A percentile compares a stretch with the other conserved stretches of the same genome.
These are phyloP conservation scores for Pogonomyrmex californicus DNA, from an alignment of 1,140 invertebrate species.

Conservation along the genomic window DNA sequence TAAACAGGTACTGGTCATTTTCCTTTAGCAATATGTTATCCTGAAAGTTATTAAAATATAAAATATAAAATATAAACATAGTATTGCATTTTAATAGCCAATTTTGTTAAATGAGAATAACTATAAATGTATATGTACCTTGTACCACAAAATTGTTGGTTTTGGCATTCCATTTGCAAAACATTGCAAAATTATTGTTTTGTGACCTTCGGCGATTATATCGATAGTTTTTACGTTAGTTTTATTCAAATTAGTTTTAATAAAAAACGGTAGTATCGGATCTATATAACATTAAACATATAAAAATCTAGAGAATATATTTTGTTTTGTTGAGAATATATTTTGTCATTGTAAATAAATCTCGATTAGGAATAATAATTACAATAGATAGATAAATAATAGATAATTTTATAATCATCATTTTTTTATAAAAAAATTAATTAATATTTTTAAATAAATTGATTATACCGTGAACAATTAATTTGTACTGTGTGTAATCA, in stretches of 20 bases:
- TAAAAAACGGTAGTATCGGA: constrained; percentile 44
- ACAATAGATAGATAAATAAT: not conserved
- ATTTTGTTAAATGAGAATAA: not conserved
- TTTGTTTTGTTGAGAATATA: not conserved
- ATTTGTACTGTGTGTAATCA: constrained; percentile 64
- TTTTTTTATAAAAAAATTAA: not conserved
- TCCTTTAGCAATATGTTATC: constrained; percentile 67
- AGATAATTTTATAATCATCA: not conserved
- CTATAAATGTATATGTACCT: constrained; percentile 74
- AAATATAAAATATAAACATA: constrained; percentile 20
- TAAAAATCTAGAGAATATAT: constrained; percentile 3
- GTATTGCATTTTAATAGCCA: not conserved
- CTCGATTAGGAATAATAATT: not conserved
- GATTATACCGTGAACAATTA: constrained; percentile 70
- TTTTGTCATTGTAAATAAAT: not conserved
- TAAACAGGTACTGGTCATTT: constrained; percentile 79
- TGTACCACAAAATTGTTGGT: constrained; percentile 83
- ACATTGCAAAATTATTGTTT: constrained; percentile 78
- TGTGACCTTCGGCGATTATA: constrained; percentile 64
- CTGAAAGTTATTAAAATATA: constrained; percentile 66
- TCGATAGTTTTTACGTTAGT: constrained; percentile 67
- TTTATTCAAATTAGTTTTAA: constrained; percentile 75
- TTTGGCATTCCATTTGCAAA: constrained; percentile 79
- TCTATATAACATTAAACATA: constrained; percentile 69
- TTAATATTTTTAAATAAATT: not conserved